A percentile compares a stretch with the other conserved stretches of the same genome.
Conservation (phyloP, 1,140 invertebrate species). For the Zaprionus gabonicus region DNA sequence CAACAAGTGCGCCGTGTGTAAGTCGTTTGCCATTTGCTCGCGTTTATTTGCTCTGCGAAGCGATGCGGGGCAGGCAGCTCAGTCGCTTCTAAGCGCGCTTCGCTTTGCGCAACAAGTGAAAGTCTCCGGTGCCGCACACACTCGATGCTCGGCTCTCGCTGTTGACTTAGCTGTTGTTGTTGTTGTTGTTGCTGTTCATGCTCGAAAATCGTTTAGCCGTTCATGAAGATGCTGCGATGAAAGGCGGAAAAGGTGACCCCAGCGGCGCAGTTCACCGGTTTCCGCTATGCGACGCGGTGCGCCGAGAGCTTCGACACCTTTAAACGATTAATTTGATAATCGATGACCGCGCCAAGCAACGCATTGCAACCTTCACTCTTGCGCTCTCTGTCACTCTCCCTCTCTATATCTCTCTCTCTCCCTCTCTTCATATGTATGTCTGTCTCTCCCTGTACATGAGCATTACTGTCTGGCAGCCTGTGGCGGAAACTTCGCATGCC, state of each 20-base stretch:
- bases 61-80: neutral
- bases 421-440: neutral
- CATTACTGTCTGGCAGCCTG: neutral
- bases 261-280: neutral
- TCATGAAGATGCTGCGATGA: neutral
- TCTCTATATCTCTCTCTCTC: neutral
- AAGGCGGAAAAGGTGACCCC: slow-evolving; percentile 1
- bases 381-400: neutral
- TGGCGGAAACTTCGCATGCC: neutral
- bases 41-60: neutral
- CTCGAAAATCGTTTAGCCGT: slow-evolving; percentile 3
- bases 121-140: neutral
- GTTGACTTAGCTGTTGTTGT: neutral
- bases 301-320: neutral
- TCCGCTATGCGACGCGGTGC: neutral
- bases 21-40: neutral
- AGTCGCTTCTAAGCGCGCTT: slow-evolving; percentile 1
- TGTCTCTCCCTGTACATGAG: neutral
- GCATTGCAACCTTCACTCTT: neutral
- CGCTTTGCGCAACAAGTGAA: slow-evolving; percentile 6
- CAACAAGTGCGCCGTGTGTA: neutral
- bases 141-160: neutral
- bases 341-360: neutral
- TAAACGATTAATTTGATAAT: neutral
- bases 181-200: neutral